Evolutionary conservation across 1,140 invertebrate genomes (phyloP).

Genomic region (Drosophila sturtevanti): DNA sequence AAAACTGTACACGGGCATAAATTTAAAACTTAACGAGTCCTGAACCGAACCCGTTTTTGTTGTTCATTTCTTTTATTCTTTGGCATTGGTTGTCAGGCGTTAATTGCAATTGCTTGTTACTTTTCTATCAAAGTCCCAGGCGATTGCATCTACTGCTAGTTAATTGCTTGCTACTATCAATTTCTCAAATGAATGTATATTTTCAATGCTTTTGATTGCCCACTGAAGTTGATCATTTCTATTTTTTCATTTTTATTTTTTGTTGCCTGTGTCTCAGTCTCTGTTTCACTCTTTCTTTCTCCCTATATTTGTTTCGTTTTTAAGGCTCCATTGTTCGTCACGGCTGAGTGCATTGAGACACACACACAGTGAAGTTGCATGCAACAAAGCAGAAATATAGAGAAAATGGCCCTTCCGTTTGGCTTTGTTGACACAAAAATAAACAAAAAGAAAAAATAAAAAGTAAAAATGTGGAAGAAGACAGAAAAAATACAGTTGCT

Average conservation of each 20-base stretch:
- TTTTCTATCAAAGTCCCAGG: constrained; percentile 10
- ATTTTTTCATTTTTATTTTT: constrained; percentile 33
- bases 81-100: constrained; percentile 24
- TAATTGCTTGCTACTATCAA: constrained; percentile 71
- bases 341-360: constrained; percentile 37
- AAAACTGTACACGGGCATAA: constrained; percentile 55
- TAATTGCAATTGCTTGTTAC: constrained; percentile 51
- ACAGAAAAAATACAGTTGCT: constrained; percentile 29
- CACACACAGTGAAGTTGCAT: background rate
- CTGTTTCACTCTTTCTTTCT: background rate
- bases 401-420: constrained; percentile 37
- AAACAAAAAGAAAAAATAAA: constrained; percentile 3
- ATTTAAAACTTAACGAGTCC: constrained; percentile 71
- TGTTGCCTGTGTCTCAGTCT: background rate
- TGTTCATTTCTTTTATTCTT: background rate
- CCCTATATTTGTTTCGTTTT: constrained; percentile 31
- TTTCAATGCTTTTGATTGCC: constrained; percentile 41
- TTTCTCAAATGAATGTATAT: constrained; percentile 68
- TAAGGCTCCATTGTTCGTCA: constrained; percentile 44
- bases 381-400: constrained; percentile 37
- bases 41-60: background rate
- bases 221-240: background rate
- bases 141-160: constrained; percentile 47
- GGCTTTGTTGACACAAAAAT: constrained; percentile 45
- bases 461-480: constrained; percentile 22